Percentiles rank a stretch among this genome's conserved stretches.
phyloP scores from a whole-genome alignment of 30 jellyfish, hydroid and myxozoan genomes.

The Hydractinia symbiolongicarpus region DNA sequence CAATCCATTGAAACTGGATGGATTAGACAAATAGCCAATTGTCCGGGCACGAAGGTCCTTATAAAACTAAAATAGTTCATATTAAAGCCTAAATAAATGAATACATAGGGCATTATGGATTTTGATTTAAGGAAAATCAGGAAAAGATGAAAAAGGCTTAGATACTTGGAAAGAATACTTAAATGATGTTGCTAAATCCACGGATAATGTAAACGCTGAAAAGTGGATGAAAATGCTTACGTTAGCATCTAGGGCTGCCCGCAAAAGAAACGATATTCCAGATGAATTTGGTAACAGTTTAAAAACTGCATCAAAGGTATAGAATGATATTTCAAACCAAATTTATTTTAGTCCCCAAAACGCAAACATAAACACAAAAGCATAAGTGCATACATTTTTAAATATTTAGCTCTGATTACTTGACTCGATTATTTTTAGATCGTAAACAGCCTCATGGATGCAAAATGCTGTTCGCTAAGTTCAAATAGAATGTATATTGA shows the following conservation, averaged over 20 bases:
- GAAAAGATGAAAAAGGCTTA: conserved; percentile 10
- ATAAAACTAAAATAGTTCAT: no score
- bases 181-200: conserved; percentile 7
- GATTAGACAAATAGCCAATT: no score
- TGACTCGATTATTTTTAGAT: no score
- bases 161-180: conserved; percentile 19
- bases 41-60: no score
- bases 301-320: not conserved
- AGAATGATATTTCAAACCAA: not conserved
- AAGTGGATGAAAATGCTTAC: conserved; percentile 3
- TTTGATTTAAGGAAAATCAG: conserved; percentile 4
- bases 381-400: no score
- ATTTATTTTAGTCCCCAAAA: conserved; percentile 1
- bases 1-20: no score
- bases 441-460: no score
- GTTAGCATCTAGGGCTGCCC: conserved; percentile 1
- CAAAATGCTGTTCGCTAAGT: no score
- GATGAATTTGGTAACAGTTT: no score
- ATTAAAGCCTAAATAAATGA: not conserved
- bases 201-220: not conserved
- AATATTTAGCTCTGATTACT: no score
- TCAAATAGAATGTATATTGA: no score
- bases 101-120: not conserved
- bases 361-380: no score
- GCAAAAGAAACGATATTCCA: conserved; percentile 25